These are phyloP conservation scores for Xestia xanthographa DNA, from an alignment of 2,888 invertebrate genomes.

Conservation along the genomic window DNA sequence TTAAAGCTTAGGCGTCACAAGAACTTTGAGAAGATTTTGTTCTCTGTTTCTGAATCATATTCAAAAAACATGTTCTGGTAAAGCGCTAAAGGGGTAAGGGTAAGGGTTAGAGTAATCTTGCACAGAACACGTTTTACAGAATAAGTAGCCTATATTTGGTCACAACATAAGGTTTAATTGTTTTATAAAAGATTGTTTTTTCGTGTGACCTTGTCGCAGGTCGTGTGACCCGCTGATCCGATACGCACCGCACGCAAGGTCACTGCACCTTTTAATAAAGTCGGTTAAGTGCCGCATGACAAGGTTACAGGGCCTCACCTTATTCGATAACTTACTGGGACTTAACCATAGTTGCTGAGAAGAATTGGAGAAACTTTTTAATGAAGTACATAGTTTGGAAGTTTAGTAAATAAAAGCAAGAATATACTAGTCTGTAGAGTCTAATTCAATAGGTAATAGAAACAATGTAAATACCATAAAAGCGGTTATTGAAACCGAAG, in stretches of 20 bases:
- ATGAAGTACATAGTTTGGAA: slow-evolving; percentile 6
- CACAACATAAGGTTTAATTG: slow-evolving; percentile 43
- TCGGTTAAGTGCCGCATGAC: slow-evolving; percentile 47
- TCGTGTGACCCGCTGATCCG: slow-evolving; percentile 51
- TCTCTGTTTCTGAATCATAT: neutral
- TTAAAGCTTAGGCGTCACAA: neutral
- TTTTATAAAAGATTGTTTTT: slow-evolving; percentile 29
- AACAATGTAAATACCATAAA: slow-evolving; percentile 1
- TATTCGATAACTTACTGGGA: slow-evolving; percentile 29
- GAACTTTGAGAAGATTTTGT: neutral
- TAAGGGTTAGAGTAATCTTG: neutral
- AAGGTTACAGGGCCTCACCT: slow-evolving; percentile 45
- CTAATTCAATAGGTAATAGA: neutral
- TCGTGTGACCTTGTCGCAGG: slow-evolving; percentile 53
- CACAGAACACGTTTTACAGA: neutral
- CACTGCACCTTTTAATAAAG: slow-evolving; percentile 53
- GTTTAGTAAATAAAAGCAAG: neutral
- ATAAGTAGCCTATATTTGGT: neutral
- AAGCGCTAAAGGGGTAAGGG: neutral
- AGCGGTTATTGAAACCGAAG: neutral
- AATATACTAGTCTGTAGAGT: neutral
- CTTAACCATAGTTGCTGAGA: neutral
- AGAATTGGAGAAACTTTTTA: slow-evolving; percentile 17
- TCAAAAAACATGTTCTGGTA: neutral
- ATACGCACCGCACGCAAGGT: slow-evolving; percentile 62